These are phyloP conservation scores for Hydrolagus colliei DNA, from an alignment of 2,797 vertebrate species.

Conservation along the genomic window DNA sequence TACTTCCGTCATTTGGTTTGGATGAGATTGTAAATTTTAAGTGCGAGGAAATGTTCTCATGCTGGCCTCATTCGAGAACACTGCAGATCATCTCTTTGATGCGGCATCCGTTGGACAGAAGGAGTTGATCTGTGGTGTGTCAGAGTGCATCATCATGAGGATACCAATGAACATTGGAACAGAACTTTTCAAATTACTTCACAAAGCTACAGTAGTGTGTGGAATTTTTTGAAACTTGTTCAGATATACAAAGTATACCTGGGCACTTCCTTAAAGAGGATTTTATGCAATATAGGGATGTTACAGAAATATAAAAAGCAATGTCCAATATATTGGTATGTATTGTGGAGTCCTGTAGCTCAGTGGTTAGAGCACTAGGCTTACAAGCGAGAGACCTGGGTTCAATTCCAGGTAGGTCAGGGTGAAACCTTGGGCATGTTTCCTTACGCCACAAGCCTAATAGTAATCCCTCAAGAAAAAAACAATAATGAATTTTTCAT, in stretches of 20 bases:
- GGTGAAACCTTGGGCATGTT: no score
- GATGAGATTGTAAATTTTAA: conserved; percentile 40
- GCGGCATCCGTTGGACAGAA: conserved; percentile 96
- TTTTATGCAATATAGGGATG: neutral
- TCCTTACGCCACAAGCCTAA: no score
- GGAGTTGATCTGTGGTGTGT: conserved; percentile 93
- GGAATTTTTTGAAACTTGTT: neutral
- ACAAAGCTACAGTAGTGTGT: conserved; percentile 57
- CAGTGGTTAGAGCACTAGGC: no score
- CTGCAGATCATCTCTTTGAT: conserved; percentile 92
- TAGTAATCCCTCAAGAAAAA: no score
- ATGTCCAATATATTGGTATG: no score
- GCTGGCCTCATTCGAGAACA: conserved; percentile 97
- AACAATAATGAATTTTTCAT: no score
- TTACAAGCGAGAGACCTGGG: no score
- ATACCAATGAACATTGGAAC: conserved; percentile 98
- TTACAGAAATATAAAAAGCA: neutral
- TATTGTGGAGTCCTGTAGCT: no score
- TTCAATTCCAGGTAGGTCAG: no score
- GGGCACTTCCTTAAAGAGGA: no score
- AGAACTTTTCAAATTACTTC: conserved; percentile 88
- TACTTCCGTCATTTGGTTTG: no score
- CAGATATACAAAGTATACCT: neutral
- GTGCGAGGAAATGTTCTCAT: conserved; percentile 98
- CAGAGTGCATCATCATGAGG: conserved; percentile 97